A percentile compares a stretch with the other conserved stretches of the same genome.
Conservation (phyloP, 92 coral and sea anemone species). For the Hydrozoanthus gracilis region DNA sequence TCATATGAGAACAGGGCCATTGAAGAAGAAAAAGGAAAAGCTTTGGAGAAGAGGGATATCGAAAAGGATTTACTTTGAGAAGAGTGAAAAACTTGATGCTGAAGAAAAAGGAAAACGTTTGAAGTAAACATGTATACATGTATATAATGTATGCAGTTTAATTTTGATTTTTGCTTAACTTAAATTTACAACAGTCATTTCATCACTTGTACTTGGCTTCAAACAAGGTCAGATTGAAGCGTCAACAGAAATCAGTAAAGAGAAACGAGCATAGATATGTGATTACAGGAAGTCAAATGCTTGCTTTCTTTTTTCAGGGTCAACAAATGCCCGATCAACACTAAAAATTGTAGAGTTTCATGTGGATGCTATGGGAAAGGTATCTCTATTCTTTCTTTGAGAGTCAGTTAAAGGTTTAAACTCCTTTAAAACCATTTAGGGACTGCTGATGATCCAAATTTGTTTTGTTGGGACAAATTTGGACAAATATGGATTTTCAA, state of each 20-base stretch:
- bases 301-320: not conserved
- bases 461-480: too few relatives aligned
- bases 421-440: too few relatives aligned
- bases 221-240: too few relatives aligned
- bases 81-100: not conserved
- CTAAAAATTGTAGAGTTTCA: slow-evolving; percentile 42
- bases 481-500: too few relatives aligned
- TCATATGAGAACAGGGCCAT: too few relatives aligned
- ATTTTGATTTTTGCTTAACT: too few relatives aligned
- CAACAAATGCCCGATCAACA: slow-evolving; percentile 37
- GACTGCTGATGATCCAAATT: too few relatives aligned
- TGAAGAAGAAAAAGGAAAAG: not conserved
- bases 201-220: too few relatives aligned
- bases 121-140: too few relatives aligned
- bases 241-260: not conserved
- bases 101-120: not conserved
- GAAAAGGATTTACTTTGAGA: not conserved
- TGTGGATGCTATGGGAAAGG: slow-evolving; percentile 44
- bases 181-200: too few relatives aligned
- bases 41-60: not conserved
- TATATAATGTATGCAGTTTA: too few relatives aligned
- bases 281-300: not conserved
- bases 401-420: not conserved
- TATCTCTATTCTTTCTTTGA: not conserved
- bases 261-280: not conserved